A percentile compares a stretch with the other conserved stretches of the same genome.
Conservation (phyloP, 2,888 invertebrate species). For the Dusona sp. region DNA sequence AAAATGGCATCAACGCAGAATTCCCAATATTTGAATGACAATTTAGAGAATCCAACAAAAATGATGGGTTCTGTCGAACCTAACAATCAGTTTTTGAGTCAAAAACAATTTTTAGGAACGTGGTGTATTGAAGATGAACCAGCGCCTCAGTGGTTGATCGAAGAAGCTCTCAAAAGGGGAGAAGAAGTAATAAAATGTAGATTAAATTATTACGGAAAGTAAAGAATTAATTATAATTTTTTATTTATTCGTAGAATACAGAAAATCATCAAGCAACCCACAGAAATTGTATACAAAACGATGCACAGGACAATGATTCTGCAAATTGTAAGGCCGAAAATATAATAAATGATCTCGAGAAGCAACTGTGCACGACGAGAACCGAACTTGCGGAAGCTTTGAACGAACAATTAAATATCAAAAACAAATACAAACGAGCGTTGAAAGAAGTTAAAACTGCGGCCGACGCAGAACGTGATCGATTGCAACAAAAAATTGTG, state of each 20-base stretch:
- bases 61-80: constrained; percentile 1
- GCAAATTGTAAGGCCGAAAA: constrained; percentile 45
- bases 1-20: constrained; percentile 31
- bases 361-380: constrained; percentile 63
- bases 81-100: constrained; percentile 31
- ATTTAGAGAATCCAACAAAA: constrained; percentile 14
- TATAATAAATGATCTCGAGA: constrained; percentile 71
- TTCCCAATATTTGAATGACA: background rate
- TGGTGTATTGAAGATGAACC: constrained; percentile 71
- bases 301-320: constrained; percentile 16
- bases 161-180: constrained; percentile 72
- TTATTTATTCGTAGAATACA: constrained; percentile 47
- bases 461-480: constrained; percentile 70
- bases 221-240: constrained; percentile 16
- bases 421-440: constrained; percentile 72
- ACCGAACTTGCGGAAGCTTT: constrained; percentile 69
- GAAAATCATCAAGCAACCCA: background rate
- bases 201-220: background rate
- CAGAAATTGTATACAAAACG: background rate
- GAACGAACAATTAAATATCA: constrained; percentile 55
- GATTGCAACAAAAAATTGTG: constrained; percentile 72
- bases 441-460: constrained; percentile 65
- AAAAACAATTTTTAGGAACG: constrained; percentile 54
- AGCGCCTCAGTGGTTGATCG: constrained; percentile 74
- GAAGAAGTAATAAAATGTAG: constrained; percentile 53